Evolutionary conservation across 2,797 vertebrate genomes (phyloP).

Genomic region (Enteromius unitaeniatus): DNA sequence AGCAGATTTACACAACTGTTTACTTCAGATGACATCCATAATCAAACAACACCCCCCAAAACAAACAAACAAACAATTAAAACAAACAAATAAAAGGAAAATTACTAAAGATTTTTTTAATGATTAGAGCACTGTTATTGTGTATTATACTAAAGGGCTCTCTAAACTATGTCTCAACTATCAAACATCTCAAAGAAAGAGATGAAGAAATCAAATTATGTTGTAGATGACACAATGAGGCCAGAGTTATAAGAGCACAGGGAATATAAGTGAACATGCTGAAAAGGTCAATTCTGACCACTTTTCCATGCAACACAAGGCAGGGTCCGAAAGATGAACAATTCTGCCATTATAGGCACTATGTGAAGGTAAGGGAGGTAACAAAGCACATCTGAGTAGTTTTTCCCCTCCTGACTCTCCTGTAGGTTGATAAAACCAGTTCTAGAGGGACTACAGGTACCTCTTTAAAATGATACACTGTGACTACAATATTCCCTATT

Average conservation of each 20-base stretch:
- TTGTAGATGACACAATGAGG: slow-evolving; percentile 2
- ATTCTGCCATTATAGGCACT: slow-evolving; percentile 8
- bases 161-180: background rate
- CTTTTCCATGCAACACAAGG: slow-evolving; percentile 28
- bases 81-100: background rate
- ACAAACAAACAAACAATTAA: slow-evolving; percentile 24
- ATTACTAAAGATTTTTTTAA: background rate
- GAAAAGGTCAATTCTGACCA: slow-evolving; percentile 23
- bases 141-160: background rate
- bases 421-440: background rate
- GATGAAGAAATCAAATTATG: slow-evolving; percentile 19
- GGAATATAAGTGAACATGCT: background rate
- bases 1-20: background rate
- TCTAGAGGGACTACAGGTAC: background rate
- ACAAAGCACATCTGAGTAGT: background rate
- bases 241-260: slow-evolving; percentile 4
- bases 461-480: background rate
- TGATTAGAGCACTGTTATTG: background rate
- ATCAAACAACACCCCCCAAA: background rate
- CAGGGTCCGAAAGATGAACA: background rate
- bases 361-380: background rate
- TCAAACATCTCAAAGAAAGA: slow-evolving; percentile 8
- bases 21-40: slow-evolving; percentile 9
- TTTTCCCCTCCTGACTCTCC: background rate
- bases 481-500: background rate